A percentile compares a stretch with the other conserved stretches of the same genome.
phyloP scores from a whole-genome alignment of 2,888 invertebrate species.

The Scrobipalpa atriplicella region DNA sequence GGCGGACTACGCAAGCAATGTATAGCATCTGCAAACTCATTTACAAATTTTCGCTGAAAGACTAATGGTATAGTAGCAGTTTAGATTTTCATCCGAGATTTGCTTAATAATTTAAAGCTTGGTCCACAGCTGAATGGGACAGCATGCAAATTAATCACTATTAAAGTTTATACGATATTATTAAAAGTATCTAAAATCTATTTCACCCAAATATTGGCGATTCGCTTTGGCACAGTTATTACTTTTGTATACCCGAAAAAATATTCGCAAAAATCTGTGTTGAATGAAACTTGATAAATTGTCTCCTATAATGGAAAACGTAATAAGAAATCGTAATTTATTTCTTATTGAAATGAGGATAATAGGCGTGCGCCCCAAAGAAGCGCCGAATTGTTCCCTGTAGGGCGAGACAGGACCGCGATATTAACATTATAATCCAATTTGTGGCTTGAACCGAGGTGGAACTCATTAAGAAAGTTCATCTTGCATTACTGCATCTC shows the following conservation, averaged over 20 bases:
- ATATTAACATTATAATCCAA: conserved; percentile 81
- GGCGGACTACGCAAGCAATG: conserved; percentile 39
- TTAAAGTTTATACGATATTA: not conserved
- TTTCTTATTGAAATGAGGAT: conserved; percentile 81
- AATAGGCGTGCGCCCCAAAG: conserved; percentile 74
- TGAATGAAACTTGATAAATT: conserved; percentile 76
- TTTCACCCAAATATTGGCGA: not conserved
- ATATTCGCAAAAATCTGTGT: conserved; percentile 61
- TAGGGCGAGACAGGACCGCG: conserved; percentile 56
- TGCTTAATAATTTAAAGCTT: conserved; percentile 23
- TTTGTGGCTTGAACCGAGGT: conserved; percentile 70
- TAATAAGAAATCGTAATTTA: conserved; percentile 82
- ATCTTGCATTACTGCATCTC: conserved; percentile 73
- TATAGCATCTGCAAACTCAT: conserved; percentile 49
- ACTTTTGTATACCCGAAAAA: conserved; percentile 45
- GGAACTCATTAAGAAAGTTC: conserved; percentile 75
- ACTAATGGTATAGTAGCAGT: conserved; percentile 36
- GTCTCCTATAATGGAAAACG: conserved; percentile 75
- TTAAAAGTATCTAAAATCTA: not conserved
- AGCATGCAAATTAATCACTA: conserved; percentile 5
- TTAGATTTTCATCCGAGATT: conserved; percentile 27
- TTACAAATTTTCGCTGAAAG: conserved; percentile 48
- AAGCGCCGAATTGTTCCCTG: conserved; percentile 68
- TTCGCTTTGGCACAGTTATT: not conserved
- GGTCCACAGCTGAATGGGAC: conserved; percentile 11